Evolutionary conservation across 2,797 vertebrate genomes (phyloP).

Genomic region (Enteromius argenteus): DNA sequence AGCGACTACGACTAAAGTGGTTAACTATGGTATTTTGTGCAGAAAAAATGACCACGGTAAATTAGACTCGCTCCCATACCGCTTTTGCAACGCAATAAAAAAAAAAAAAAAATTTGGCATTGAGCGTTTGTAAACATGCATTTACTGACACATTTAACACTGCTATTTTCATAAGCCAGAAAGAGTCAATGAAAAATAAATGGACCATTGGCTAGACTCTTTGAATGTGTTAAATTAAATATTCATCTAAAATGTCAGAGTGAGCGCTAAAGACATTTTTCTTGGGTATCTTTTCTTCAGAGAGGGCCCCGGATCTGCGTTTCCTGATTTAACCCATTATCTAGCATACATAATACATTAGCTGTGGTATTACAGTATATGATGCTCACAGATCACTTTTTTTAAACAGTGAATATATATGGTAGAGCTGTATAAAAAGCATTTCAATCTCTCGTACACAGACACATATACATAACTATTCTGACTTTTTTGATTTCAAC

Average conservation of each 20-base stretch:
- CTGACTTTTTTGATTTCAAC: conserved; percentile 4
- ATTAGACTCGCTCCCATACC: background rate
- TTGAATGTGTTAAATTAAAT: conserved; percentile 5
- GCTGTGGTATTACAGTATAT: background rate
- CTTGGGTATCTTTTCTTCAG: background rate
- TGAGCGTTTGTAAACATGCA: conserved; percentile 30
- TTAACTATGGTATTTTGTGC: background rate
- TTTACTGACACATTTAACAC: conserved; percentile 22
- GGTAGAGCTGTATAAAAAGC: conserved; percentile 9
- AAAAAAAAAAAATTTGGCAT: background rate
- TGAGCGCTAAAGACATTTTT: conserved; percentile 3
- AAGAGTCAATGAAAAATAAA: conserved; percentile 3
- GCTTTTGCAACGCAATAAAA: background rate
- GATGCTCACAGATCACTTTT: background rate
- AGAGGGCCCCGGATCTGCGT: background rate
- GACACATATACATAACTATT: conserved; percentile 24
- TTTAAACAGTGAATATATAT: background rate
- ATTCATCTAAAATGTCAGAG: conserved; percentile 9
- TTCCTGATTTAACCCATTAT: conserved; percentile 13
- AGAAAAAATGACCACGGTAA: background rate
- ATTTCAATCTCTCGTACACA: conserved; percentile 7
- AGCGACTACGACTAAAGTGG: background rate
- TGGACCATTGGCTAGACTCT: conserved; percentile 3
- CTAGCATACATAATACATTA: background rate
- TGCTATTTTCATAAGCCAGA: background rate